phyloP scores from a whole-genome alignment of 2,113 vertebrate species.

The Pipa parva region DNA sequence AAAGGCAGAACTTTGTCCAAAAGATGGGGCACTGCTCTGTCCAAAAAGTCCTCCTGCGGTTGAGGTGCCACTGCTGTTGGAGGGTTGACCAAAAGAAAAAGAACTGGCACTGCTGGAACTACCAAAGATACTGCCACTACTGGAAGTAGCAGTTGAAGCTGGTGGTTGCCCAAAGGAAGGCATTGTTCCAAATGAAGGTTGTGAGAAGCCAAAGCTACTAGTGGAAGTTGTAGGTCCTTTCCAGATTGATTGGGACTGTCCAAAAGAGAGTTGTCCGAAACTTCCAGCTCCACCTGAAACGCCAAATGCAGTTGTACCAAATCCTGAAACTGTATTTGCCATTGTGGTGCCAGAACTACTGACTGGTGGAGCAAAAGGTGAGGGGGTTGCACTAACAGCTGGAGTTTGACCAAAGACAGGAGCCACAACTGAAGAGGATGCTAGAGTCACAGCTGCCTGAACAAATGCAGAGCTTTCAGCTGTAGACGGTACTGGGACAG shows the following conservation, averaged over 20 bases:
- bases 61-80: slow-evolving; percentile 54
- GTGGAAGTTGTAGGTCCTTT: slow-evolving; percentile 65
- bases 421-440: slow-evolving; percentile 43
- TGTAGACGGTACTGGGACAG: slow-evolving; percentile 51
- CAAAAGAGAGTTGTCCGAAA: slow-evolving; percentile 77
- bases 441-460: slow-evolving; percentile 51
- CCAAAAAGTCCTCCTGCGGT: slow-evolving; percentile 68
- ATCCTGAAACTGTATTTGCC: slow-evolving; percentile 52
- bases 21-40: slow-evolving; percentile 66
- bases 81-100: slow-evolving; percentile 77
- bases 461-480: slow-evolving; percentile 58
- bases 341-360: slow-evolving; percentile 6
- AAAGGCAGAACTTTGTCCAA: slow-evolving; percentile 79
- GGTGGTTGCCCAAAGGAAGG: slow-evolving; percentile 70
- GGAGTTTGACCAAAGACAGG: slow-evolving; percentile 57
- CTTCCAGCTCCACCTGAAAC: slow-evolving; percentile 46
- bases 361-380: slow-evolving; percentile 51
- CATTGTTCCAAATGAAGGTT: slow-evolving; percentile 58
- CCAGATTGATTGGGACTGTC: slow-evolving; percentile 72
- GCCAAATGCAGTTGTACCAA: slow-evolving; percentile 63
- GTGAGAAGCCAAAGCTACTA: slow-evolving; percentile 68
- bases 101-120: slow-evolving; percentile 59
- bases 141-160: slow-evolving; percentile 54
- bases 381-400: slow-evolving; percentile 40
- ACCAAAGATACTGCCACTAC: slow-evolving; percentile 69